These are phyloP conservation scores for Oncorhynchus gorbuscha DNA, from an alignment of 2,113 vertebrate genomes.

Conservation along the genomic window DNA sequence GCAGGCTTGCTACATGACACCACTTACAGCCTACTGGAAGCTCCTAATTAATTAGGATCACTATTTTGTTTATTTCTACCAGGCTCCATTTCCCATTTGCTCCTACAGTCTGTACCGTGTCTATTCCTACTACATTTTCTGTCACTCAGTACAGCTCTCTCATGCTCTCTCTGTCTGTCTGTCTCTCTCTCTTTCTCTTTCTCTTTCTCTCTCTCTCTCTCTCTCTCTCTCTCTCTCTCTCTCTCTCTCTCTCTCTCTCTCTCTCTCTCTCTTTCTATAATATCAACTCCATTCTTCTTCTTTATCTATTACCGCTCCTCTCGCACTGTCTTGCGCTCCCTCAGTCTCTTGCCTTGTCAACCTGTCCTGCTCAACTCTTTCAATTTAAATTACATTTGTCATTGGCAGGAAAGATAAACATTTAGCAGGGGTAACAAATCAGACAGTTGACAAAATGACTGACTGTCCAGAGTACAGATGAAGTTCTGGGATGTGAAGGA, in stretches of 20 bases:
- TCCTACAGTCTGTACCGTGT: slow-evolving; percentile 10
- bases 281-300: neutral
- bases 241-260: slow-evolving; percentile 6
- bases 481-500: slow-evolving; percentile 27
- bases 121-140: slow-evolving; percentile 21
- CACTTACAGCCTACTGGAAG: too few relatives aligned
- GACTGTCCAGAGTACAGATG: slow-evolving; percentile 18
- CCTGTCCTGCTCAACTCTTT: neutral
- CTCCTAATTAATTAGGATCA: too few relatives aligned
- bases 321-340: neutral
- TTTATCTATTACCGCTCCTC: slow-evolving; percentile 5
- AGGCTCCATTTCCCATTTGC: slow-evolving; percentile 22
- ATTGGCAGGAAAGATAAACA: slow-evolving; percentile 43
- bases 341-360: neutral
- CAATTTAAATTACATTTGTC: slow-evolving; percentile 52
- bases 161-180: too few relatives aligned
- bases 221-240: neutral
- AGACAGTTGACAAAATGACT: slow-evolving; percentile 23
- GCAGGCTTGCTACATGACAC: too few relatives aligned
- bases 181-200: neutral
- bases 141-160: slow-evolving; percentile 17
- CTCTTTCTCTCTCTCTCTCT: slow-evolving; percentile 5
- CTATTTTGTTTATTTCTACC: too few relatives aligned
- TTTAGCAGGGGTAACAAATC: slow-evolving; percentile 34
- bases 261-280: neutral